phyloP scores from a whole-genome alignment of 2,113 vertebrate genomes.

The Craseonycteris thonglongyai region DNA sequence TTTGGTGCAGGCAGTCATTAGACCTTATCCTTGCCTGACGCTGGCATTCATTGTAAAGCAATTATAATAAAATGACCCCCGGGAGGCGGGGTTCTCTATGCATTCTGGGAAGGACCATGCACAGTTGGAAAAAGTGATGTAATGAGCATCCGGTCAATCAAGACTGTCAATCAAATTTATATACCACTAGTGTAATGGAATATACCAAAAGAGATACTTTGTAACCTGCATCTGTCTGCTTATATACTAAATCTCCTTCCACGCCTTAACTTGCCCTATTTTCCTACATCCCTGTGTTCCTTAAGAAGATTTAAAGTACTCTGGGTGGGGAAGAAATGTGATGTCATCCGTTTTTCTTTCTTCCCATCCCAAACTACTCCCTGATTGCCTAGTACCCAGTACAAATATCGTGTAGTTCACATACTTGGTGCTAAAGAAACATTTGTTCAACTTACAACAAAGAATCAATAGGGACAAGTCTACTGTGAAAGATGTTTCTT shows the following conservation, averaged over 20 bases:
- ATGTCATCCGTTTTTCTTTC: background rate
- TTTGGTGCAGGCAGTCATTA: too few relatives aligned
- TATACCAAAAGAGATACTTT: background rate
- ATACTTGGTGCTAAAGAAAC: background rate
- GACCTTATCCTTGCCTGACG: too few relatives aligned
- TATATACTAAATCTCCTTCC: background rate
- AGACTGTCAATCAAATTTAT: too few relatives aligned
- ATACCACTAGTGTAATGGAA: background rate
- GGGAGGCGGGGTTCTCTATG: too few relatives aligned
- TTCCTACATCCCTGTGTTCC: background rate
- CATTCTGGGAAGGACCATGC: too few relatives aligned
- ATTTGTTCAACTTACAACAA: background rate
- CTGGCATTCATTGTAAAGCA: too few relatives aligned
- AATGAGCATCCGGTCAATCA: too few relatives aligned
- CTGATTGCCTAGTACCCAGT: background rate
- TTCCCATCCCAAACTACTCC: background rate
- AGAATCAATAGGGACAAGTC: background rate
- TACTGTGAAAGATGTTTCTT: background rate
- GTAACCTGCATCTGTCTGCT: background rate
- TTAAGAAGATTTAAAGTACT: background rate
- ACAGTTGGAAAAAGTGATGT: too few relatives aligned
- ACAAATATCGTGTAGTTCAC: background rate
- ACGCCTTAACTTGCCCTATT: background rate
- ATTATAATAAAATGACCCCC: too few relatives aligned
- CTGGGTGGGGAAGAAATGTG: background rate